Percentiles rank a stretch among this genome's conserved stretches.
Evolutionary conservation across 2,113 vertebrate species (phyloP).

Genomic region (Aptenodytes forsteri): DNA sequence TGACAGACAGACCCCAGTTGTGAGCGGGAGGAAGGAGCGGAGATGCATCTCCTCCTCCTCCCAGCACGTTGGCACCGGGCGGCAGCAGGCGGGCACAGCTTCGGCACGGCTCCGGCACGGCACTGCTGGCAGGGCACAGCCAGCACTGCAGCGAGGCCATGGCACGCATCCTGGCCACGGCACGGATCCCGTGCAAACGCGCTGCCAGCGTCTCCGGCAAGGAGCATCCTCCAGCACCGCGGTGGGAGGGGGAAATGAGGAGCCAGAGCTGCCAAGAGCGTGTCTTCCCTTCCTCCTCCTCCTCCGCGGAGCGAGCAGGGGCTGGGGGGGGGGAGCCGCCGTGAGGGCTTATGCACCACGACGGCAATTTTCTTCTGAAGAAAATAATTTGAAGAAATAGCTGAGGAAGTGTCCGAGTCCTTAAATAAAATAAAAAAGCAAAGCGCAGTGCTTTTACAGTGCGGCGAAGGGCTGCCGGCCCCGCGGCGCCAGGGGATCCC

Average conservation of each 20-base stretch:
- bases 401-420: not conserved
- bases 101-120: not conserved
- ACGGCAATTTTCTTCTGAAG: not conserved
- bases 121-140: not conserved
- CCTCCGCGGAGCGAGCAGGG: not conserved
- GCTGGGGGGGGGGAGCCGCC: not conserved
- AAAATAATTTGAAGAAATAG: not conserved
- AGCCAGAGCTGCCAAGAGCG: not conserved
- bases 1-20: not conserved
- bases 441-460: not conserved
- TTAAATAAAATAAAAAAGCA: not conserved
- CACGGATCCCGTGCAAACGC: not conserved
- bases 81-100: not conserved
- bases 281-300: not conserved
- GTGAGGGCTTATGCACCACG: not conserved
- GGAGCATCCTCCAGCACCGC: fast-evolving
- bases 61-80: not conserved
- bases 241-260: not conserved
- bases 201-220: not conserved
- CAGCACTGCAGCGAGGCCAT: not conserved
- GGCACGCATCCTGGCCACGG: not conserved
- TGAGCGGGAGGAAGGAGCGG: not conserved
- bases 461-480: not conserved
- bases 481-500: not conserved
- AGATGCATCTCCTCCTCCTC: not conserved